These are phyloP conservation scores for Trichogramma evanescens DNA, from an alignment of 2,888 invertebrate genomes.

Conservation along the genomic window DNA sequence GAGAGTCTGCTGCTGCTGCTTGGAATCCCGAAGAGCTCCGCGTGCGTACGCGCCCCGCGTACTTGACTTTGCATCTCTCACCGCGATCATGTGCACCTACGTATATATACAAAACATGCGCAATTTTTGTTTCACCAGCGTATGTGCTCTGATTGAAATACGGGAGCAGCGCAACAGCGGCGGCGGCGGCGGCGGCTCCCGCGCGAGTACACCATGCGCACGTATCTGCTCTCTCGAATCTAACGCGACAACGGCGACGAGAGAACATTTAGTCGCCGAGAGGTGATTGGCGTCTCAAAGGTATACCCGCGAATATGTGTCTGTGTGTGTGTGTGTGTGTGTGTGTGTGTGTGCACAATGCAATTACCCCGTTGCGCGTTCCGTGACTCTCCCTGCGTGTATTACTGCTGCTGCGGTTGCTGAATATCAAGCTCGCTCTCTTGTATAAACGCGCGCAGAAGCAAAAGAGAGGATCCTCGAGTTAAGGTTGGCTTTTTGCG, in stretches of 20 bases:
- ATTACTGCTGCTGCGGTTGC: no score
- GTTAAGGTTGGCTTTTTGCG: no score
- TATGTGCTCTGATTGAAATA: conserved; percentile 17
- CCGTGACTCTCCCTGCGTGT: conserved; percentile 29
- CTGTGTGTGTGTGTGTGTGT: conserved; percentile 20
- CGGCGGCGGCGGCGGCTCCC: neutral
- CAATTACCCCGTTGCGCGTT: conserved; percentile 40
- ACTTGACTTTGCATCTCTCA: no score
- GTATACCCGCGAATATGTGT: conserved; percentile 29
- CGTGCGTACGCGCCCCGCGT: no score
- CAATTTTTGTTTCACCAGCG: no score
- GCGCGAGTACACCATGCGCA: neutral
- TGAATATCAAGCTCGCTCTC: no score
- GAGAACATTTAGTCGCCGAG: conserved; percentile 41
- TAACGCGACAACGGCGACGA: conserved; percentile 34
- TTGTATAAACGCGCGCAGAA: no score
- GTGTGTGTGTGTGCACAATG: conserved; percentile 37
- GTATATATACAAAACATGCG: no score
- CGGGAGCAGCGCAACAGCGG: neutral
- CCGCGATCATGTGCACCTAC: no score
- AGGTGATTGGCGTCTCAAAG: conserved; percentile 46
- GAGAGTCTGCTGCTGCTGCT: no score
- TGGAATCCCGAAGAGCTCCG: no score
- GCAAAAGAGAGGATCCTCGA: no score
- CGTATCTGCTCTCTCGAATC: conserved; percentile 14